Base-by-base conservation (phyloP, 2,888 invertebrate genomes). In the Epinotia demarniana region DNA sequence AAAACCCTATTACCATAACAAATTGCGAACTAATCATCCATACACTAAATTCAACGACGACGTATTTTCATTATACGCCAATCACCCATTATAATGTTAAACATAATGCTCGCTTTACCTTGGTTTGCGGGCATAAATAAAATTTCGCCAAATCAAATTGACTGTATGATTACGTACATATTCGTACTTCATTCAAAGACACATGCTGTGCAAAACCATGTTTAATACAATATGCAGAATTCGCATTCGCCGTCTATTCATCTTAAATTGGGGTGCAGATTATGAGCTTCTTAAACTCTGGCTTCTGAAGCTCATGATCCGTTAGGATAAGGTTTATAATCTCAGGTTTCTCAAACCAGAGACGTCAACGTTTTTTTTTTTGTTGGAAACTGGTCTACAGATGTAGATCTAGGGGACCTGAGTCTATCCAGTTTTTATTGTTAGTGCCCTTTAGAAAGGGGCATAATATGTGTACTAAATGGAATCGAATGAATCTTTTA, bases 101-200 rank as follows among this genome's bases (percentile, higher is more conserved):
- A 84, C 60, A 69, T 69, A 60, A 91, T 89, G 90, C 89, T 86
- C 85, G 92, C 92, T 91, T 91, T 89, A 86, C 89, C 88, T 88
- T 89, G 85, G 89, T 92, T 90, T 89, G 89, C 87, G 89, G 86
- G 78, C 80, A 92, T 93, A 92, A 93, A 85, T 93, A 91, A 93
- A 60, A 69, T 86, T 88, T 89, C 89, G 88, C 90, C 90, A 89
- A 87, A 88, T 89, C 90, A 93, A 93, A 93, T 93, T 93, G 93
- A 93, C 86, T 93, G 93, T 92, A 90, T 93, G 93, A 93, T 93
- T 92, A 92, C 88, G 90, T 90, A 87, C 89, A 89, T 86, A 86
- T 87, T 84, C 83, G 55, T 83, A 82, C 85, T 92, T 90, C 89
- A 90, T 85, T 77, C 85, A 84, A 84, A 89, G 89, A 88, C 88